Percentiles rank a stretch among this genome's conserved stretches.
phyloP scores from a whole-genome alignment of 2,888 invertebrate genomes.

The Drosophila infuscata region DNA sequence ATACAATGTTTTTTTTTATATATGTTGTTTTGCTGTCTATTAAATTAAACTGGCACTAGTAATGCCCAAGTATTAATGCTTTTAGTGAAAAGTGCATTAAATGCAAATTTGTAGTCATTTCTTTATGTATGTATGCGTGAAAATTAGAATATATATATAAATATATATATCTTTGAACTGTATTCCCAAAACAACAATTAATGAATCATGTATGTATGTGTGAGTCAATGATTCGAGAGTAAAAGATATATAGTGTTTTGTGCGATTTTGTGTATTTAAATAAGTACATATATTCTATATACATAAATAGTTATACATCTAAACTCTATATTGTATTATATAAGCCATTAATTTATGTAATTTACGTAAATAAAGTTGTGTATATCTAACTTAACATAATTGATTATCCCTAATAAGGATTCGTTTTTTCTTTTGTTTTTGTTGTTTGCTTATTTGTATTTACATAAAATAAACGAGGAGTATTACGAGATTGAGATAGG shows the following conservation, averaged over 20 bases:
- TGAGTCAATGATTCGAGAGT: conserved; percentile 13
- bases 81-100: conserved; percentile 77
- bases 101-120: conserved; percentile 79
- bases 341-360: conserved; percentile 78
- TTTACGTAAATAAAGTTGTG: conserved; percentile 75
- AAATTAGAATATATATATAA: conserved; percentile 26
- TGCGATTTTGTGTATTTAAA: conserved; percentile 74
- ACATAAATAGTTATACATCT: conserved; percentile 22
- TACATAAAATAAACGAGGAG: conserved; percentile 16
- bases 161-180: conserved; percentile 8
- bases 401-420: conserved; percentile 5
- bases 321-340: conserved; percentile 42
- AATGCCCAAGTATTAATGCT: conserved; percentile 64
- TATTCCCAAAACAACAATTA: conserved; percentile 7
- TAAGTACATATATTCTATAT: conserved; percentile 58
- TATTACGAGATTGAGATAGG: conserved; percentile 14
- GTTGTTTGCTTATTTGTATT: conserved; percentile 32
- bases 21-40: conserved; percentile 9
- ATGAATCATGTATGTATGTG: conserved; percentile 27
- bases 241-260: conserved; percentile 37
- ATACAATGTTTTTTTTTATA: conserved; percentile 13
- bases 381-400: conserved; percentile 64
- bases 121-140: conserved; percentile 56
- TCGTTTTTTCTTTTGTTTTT: conserved; percentile 32
- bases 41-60: conserved; percentile 40